Evolutionary conservation across 1,140 invertebrate genomes (phyloP).

Genomic region (Zaprionus inermis): DNA sequence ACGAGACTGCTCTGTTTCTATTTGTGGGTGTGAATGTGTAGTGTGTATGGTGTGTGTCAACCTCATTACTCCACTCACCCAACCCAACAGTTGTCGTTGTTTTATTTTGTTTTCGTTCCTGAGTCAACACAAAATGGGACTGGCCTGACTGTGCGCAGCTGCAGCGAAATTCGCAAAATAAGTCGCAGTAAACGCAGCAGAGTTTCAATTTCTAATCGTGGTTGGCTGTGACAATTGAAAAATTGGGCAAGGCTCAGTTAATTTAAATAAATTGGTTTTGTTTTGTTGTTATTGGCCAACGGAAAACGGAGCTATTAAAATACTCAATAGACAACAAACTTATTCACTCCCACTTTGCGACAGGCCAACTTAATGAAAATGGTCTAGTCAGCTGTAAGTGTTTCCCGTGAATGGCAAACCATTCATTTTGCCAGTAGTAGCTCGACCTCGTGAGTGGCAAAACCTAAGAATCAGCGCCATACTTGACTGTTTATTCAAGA

Average conservation of each 20-base stretch:
- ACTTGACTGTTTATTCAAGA: too few species aligned
- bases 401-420: constrained; percentile 13
- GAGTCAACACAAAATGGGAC: constrained; percentile 9
- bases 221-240: neutral
- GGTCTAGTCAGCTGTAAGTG: neutral
- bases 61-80: neutral
- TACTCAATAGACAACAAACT: constrained; percentile 29
- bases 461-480: too few species aligned
- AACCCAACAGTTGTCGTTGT: constrained; percentile 16
- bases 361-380: neutral
- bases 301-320: neutral
- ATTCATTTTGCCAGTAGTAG: too few species aligned
- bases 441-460: too few species aligned
- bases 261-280: neutral
- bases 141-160: constrained; percentile 29
- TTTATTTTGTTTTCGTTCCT: neutral
- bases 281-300: neutral
- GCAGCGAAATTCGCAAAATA: constrained; percentile 19
- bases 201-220: too few species aligned
- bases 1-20: neutral
- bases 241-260: neutral
- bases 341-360: constrained; percentile 3
- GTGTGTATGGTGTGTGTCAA: constrained; percentile 7
- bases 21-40: neutral
- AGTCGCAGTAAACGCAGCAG: neutral